A percentile compares a stretch with the other conserved stretches of the same genome.
phyloP scores from a whole-genome alignment of 2,113 vertebrate species.

The Brachyhypopomus gauderio region DNA sequence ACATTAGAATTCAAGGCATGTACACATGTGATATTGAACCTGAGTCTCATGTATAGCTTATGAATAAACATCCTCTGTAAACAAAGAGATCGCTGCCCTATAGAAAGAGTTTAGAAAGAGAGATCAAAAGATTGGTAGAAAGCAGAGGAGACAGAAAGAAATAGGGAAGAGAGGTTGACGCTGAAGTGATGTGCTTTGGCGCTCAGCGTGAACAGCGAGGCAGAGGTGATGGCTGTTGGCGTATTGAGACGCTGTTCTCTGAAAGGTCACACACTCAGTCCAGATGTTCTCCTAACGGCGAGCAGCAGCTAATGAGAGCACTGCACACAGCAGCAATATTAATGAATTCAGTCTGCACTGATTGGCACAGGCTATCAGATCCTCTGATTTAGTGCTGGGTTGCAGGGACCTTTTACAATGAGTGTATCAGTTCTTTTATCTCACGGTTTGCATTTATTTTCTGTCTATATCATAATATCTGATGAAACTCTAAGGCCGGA shows the following conservation, averaged over 20 bases:
- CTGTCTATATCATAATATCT: not conserved
- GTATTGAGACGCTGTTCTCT: constrained; percentile 43
- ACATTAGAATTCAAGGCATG: constrained; percentile 72
- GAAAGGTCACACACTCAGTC: constrained; percentile 52
- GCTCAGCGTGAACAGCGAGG: constrained; percentile 51
- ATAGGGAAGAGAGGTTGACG: not conserved
- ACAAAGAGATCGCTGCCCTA: constrained; percentile 46
- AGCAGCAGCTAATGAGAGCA: constrained; percentile 47
- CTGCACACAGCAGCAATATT: constrained; percentile 31
- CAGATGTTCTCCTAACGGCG: constrained; percentile 44
- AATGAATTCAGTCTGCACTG: constrained; percentile 31
- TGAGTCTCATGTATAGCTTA: constrained; percentile 53
- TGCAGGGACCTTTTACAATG: constrained; percentile 52
- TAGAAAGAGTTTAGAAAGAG: constrained; percentile 24
- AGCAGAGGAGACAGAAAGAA: not conserved
- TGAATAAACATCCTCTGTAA: constrained; percentile 61
- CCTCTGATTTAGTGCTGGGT: constrained; percentile 24
- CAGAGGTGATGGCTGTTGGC: constrained; percentile 14
- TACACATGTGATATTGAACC: constrained; percentile 57
- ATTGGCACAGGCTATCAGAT: constrained; percentile 39
- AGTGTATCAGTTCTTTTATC: constrained; percentile 46
- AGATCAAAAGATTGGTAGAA: not conserved
- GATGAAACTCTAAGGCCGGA: not conserved
- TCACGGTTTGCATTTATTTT: constrained; percentile 32
- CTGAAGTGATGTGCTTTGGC: constrained; percentile 24